Conservation (phyloP, 2,888 invertebrate genomes). For the Lissocephala sabroskyi region DNA sequence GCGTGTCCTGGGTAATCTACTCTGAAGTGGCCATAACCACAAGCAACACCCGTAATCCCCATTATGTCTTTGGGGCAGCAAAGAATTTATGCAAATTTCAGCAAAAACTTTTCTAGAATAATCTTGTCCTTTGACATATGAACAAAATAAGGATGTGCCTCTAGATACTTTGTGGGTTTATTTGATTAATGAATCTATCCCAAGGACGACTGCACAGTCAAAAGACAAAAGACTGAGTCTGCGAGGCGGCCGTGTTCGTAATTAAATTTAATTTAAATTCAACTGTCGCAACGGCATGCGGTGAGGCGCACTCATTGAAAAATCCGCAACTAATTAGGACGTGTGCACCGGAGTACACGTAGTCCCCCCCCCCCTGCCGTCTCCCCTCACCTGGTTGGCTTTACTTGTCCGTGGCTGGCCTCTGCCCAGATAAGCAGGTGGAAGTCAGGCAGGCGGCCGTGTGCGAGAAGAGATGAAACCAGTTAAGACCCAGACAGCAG, state of each 20-base stretch:
- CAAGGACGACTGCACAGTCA: too few species aligned
- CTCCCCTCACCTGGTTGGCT: background rate
- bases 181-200: too few species aligned
- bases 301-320: constrained; percentile 43
- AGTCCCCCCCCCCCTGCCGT: background rate
- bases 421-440: constrained; percentile 8
- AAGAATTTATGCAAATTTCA: too few species aligned
- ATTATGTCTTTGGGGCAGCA: too few species aligned
- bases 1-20: too few species aligned
- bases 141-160: too few species aligned
- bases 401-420: background rate
- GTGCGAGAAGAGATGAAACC: too few species aligned
- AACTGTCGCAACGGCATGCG: constrained; percentile 42
- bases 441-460: background rate
- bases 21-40: constrained; percentile 57
- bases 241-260: constrained; percentile 47
- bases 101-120: too few species aligned
- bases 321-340: constrained; percentile 59
- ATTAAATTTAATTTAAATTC: constrained; percentile 53
- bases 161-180: too few species aligned
- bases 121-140: too few species aligned
- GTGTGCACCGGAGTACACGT: constrained; percentile 20
- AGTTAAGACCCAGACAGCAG: background rate
- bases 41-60: constrained; percentile 56
- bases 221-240: too few species aligned